Conservation (phyloP, 2,888 invertebrate species). For the Caenorhabditis sp. region DNA sequence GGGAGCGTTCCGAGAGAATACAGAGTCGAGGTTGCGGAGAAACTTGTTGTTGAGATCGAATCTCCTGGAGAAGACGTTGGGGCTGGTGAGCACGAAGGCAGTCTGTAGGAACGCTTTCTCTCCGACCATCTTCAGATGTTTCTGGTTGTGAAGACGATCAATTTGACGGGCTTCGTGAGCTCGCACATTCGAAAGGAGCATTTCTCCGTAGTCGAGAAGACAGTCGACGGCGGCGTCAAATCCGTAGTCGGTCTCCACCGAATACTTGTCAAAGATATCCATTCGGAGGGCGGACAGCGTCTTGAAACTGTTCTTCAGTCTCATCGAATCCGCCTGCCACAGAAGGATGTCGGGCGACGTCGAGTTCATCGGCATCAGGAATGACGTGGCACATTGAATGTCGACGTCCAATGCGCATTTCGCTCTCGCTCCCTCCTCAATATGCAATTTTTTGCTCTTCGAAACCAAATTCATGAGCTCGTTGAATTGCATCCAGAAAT, state of each 20-base stretch:
- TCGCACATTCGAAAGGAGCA: conserved; percentile 51
- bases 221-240: conserved; percentile 68
- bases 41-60: conserved; percentile 67
- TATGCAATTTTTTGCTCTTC: conserved; percentile 57
- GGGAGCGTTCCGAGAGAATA: conserved; percentile 71
- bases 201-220: conserved; percentile 68
- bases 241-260: conserved; percentile 60
- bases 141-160: conserved; percentile 36
- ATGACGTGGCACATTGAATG: conserved; percentile 58
- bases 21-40: conserved; percentile 70
- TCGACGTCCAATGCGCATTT: conserved; percentile 52
- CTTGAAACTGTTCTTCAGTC: conserved; percentile 65
- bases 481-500: conserved; percentile 87
- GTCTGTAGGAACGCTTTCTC: conserved; percentile 61
- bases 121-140: conserved; percentile 42
- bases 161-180: conserved; percentile 58
- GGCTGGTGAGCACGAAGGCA: conserved; percentile 53
- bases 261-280: conserved; percentile 56
- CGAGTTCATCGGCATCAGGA: conserved; percentile 73
- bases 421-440: conserved; percentile 28
- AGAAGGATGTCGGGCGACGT: conserved; percentile 61
- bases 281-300: conserved; percentile 40
- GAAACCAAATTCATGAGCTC: conserved; percentile 87
- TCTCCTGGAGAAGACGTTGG: conserved; percentile 63
- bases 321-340: conserved; percentile 55